Evolutionary conservation across 53 echinoderm and acorn worm genomes (phyloP).

Genomic region (Luidia sarsii): DNA sequence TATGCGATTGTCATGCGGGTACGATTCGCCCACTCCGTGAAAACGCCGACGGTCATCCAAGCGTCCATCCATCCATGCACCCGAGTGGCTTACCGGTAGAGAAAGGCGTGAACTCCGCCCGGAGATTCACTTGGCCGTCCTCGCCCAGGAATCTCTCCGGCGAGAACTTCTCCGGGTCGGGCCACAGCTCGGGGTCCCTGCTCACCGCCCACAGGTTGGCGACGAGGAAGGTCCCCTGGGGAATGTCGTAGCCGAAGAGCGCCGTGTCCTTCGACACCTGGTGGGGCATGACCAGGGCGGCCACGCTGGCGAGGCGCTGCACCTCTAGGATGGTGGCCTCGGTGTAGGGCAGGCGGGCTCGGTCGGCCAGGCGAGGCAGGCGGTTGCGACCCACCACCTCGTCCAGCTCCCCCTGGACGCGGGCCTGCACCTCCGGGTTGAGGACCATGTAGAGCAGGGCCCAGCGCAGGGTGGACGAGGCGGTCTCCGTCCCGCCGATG

Average conservation of each 20-base stretch:
- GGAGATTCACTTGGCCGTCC: background rate
- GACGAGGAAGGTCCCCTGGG: conserved; percentile 41
- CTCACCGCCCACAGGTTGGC: conserved; percentile 50
- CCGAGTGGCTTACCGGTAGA: background rate
- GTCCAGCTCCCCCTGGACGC: conserved; percentile 39
- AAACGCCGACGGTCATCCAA: too few relatives aligned
- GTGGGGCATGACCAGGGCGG: conserved; percentile 18
- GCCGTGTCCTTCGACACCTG: conserved; percentile 2
- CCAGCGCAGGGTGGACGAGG: conserved; percentile 47
- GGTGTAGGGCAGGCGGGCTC: conserved; percentile 31
- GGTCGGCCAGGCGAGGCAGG: conserved; percentile 30
- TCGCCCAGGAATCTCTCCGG: conserved; percentile 48
- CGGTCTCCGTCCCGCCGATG: conserved; percentile 50
- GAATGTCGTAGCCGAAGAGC: conserved; percentile 42
- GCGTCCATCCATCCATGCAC: background rate
- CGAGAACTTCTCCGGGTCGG: conserved; percentile 42
- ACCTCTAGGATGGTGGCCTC: conserved; percentile 48
- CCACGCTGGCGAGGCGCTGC: conserved; percentile 29
- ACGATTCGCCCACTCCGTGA: too few relatives aligned
- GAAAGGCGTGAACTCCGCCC: conserved; percentile 9
- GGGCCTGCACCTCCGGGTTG: conserved; percentile 33
- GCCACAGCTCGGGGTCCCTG: conserved; percentile 33
- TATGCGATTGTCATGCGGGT: too few relatives aligned
- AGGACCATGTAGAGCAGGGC: conserved; percentile 31
- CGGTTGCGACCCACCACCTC: conserved; percentile 39